These are phyloP conservation scores for Cyprinus carpio DNA, from an alignment of 2,113 vertebrate genomes.

Conservation along the genomic window DNA sequence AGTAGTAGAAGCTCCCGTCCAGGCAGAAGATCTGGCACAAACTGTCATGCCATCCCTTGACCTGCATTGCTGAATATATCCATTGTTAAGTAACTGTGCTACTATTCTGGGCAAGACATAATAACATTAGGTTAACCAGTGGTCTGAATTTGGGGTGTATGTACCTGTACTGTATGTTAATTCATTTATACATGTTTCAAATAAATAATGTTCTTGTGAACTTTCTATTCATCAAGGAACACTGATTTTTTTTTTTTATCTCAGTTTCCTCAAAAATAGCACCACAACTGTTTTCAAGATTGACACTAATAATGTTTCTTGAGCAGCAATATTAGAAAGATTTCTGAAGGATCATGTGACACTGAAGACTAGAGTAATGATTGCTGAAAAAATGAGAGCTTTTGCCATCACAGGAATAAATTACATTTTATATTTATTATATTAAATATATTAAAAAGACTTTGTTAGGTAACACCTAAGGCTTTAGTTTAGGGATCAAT, in stretches of 20 bases:
- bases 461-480: too few species aligned
- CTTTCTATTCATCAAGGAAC: too few species aligned
- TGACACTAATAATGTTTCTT: neutral
- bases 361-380: neutral
- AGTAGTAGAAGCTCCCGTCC: neutral
- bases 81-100: neutral
- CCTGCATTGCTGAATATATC: neutral
- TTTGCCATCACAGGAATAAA: neutral
- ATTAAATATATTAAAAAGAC: neutral
- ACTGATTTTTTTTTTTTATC: too few species aligned
- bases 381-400: neutral
- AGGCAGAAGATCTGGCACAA: neutral
- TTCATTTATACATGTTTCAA: neutral
- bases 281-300: neutral
- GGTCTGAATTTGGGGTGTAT: neutral
- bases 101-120: neutral
- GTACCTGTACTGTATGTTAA: neutral
- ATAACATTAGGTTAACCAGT: neutral
- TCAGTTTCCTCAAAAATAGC: neutral
- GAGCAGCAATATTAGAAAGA: neutral
- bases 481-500: too few species aligned
- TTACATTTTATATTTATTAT: neutral
- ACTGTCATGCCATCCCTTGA: slow-evolving; percentile 4
- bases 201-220: neutral
- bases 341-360: neutral